Conservation (phyloP, 2,888 invertebrate genomes). For the Pilophorus perplexus region DNA sequence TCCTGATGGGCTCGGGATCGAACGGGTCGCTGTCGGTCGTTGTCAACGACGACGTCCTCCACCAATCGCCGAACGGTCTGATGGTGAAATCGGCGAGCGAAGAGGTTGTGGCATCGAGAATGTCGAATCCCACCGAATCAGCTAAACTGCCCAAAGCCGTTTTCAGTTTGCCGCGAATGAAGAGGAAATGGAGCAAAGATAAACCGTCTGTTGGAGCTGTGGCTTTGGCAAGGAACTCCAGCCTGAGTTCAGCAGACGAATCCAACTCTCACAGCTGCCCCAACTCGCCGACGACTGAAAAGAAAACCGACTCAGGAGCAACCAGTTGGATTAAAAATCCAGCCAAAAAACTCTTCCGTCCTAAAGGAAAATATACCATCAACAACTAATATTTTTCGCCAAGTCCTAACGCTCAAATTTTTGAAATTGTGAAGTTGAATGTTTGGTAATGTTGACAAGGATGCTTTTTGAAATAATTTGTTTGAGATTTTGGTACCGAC, state of each 20-base stretch:
- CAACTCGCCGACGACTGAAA: slow-evolving; percentile 50
- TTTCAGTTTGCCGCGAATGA: background rate
- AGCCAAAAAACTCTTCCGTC: slow-evolving; percentile 44
- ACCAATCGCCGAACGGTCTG: background rate
- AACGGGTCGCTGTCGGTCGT: slow-evolving; percentile 22
- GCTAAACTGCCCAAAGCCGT: background rate
- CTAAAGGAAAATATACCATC: slow-evolving; percentile 45
- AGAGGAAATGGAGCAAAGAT: background rate
- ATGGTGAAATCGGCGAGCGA: slow-evolving; percentile 37
- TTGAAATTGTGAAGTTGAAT: background rate
- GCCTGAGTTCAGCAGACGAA: slow-evolving; percentile 7
- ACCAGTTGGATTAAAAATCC: slow-evolving; percentile 41
- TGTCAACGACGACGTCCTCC: slow-evolving; percentile 25
- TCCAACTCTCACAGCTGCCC: slow-evolving; percentile 50
- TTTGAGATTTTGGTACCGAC: too few relatives aligned
- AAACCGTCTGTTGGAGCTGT: background rate
- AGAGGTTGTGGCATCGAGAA: background rate
- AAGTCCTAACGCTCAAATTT: background rate
- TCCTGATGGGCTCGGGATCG: slow-evolving; percentile 50
- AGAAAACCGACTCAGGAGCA: slow-evolving; percentile 52
- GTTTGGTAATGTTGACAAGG: too few relatives aligned
- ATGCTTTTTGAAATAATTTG: too few relatives aligned
- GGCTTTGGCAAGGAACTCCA: background rate
- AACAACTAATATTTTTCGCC: slow-evolving; percentile 20
- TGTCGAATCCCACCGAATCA: background rate